These are phyloP conservation scores for Hydropotes inermis DNA, from an alignment of 2,113 vertebrate species.

Conservation along the genomic window DNA sequence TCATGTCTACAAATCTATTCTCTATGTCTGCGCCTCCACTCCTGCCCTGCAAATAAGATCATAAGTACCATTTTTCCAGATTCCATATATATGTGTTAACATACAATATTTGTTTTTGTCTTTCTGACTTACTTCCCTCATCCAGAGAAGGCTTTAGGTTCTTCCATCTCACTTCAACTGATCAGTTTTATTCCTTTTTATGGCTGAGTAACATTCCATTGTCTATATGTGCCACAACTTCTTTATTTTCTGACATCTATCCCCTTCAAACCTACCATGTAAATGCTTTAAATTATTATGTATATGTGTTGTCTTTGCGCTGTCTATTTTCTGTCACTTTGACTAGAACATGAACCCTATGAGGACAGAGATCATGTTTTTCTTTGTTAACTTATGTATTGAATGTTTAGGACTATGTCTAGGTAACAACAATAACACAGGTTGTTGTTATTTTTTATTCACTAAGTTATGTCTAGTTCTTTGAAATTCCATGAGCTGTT, in stretches of 20 bases:
- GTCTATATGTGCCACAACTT: not conserved
- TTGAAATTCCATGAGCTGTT: not conserved
- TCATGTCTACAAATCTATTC: not conserved
- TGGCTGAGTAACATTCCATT: not conserved
- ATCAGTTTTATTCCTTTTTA: not conserved
- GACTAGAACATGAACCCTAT: not conserved
- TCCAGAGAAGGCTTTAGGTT: not conserved
- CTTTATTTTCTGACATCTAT: not conserved
- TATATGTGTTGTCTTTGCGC: not conserved
- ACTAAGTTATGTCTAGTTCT: not conserved
- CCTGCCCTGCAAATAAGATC: not conserved
- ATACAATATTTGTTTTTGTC: not conserved
- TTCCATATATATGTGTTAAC: not conserved
- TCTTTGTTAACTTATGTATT: not conserved
- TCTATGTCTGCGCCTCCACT: not conserved
- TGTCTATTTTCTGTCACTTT: not conserved
- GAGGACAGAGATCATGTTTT: not conserved
- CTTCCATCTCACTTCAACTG: not conserved
- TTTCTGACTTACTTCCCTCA: not conserved
- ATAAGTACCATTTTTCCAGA: not conserved
- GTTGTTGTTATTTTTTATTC: not conserved
- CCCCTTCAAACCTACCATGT: rapidly evolving
- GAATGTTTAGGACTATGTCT: not conserved
- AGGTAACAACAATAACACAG: not conserved
- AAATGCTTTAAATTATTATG: not conserved